Conservation (phyloP, 2,797 vertebrate species). For the Macroramphosus scolopax region DNA sequence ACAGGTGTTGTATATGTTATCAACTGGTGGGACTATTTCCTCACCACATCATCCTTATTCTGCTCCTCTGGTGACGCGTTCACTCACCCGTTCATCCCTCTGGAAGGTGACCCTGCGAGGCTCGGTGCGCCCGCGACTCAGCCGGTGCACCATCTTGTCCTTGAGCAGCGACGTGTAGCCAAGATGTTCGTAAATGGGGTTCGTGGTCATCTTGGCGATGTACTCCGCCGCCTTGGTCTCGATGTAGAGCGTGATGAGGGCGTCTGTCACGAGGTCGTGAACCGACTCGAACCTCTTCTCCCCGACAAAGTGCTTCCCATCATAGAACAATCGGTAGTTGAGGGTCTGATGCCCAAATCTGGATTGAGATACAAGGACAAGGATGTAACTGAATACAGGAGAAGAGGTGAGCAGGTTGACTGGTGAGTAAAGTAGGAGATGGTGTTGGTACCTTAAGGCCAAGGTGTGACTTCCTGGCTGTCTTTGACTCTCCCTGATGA, state of each 20-base stretch:
- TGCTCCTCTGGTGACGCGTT: too few species aligned
- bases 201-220: conserved; percentile 98
- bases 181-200: conserved; percentile 97
- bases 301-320: conserved; percentile 97
- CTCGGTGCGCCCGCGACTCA: conserved; percentile 84
- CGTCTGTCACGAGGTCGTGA: conserved; percentile 96
- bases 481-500: conserved; percentile 96
- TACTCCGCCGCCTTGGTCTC: conserved; percentile 98
- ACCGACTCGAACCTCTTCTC: conserved; percentile 98
- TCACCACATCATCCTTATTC: too few species aligned
- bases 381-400: too few species aligned
- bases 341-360: conserved; percentile 96
- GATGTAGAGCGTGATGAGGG: conserved; percentile 96
- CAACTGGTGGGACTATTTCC: too few species aligned
- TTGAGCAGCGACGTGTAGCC: conserved; percentile 93
- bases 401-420: too few species aligned
- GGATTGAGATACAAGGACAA: conserved; percentile 7
- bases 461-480: conserved; percentile 94
- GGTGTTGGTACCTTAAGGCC: conserved; percentile 94
- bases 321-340: conserved; percentile 97
- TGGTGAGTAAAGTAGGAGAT: too few species aligned
- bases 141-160: conserved; percentile 88
- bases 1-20: too few species aligned
- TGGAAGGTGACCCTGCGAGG: conserved; percentile 87
- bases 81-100: conserved; percentile 87